phyloP scores from a whole-genome alignment of 2,888 invertebrate genomes.

The Gastracanthus pulcherrimus region DNA sequence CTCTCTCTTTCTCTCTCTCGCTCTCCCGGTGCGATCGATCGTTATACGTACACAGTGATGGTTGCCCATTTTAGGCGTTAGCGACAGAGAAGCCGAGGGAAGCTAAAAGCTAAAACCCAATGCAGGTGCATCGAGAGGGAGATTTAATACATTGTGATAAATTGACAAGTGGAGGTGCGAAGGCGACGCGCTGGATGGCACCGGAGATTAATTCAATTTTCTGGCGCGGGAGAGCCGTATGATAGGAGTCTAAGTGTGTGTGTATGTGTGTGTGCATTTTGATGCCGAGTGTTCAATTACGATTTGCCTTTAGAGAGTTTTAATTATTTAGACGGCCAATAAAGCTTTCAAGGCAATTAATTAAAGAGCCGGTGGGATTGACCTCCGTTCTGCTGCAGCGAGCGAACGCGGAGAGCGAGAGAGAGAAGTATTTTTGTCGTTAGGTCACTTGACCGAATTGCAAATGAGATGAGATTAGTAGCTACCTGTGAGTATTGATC shows the following conservation, averaged over 20 bases:
- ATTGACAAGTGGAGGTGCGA: background rate
- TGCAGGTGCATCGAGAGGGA: background rate
- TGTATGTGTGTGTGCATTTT: background rate
- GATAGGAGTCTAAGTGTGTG: background rate
- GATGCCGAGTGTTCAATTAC: background rate
- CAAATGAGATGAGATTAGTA: background rate
- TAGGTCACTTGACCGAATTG: conserved; percentile 44
- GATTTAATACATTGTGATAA: background rate
- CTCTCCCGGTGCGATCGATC: conserved; percentile 1
- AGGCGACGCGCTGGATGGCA: background rate
- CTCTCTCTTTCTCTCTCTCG: background rate
- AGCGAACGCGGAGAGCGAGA: background rate
- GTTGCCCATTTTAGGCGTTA: conserved; percentile 20
- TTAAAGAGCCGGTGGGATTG: conserved; percentile 12
- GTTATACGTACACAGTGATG: background rate
- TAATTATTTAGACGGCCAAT: conserved; percentile 21
- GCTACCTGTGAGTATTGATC: background rate
- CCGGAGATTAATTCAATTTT: conserved; percentile 35
- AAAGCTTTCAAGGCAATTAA: conserved; percentile 26
- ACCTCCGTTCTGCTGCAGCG: background rate
- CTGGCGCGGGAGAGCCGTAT: background rate
- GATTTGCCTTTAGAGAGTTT: background rate
- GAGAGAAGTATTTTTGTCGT: conserved; percentile 29
- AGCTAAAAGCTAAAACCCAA: background rate
- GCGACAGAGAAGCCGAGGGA: background rate